Conservation (phyloP, 1,140 invertebrate species). For the Uloborus diversus region DNA sequence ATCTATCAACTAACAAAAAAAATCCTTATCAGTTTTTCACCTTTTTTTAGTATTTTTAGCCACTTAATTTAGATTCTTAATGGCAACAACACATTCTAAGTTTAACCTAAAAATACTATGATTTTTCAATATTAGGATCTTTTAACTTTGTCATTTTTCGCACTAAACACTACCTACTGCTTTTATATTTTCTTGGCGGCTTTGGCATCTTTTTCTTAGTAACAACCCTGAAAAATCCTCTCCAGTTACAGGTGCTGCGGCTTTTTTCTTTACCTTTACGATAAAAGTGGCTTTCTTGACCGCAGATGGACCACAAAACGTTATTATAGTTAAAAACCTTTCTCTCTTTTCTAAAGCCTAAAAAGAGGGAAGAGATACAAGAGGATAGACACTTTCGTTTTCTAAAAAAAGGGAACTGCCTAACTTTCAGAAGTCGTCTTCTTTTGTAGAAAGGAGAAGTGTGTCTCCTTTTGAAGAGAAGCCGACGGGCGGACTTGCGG, state of each 20-base stretch:
- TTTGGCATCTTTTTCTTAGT: too few relatives aligned
- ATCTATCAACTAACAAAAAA: too few relatives aligned
- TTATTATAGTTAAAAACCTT: not conserved
- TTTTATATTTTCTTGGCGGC: too few relatives aligned
- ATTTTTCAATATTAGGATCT: too few relatives aligned
- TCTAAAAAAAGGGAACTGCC: not conserved
- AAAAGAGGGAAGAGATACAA: not conserved
- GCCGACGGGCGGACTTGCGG: not conserved
- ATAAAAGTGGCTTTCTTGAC: not conserved
- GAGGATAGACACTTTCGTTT: not conserved
- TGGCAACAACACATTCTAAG: too few relatives aligned
- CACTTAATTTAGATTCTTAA: too few relatives aligned
- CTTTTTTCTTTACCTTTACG: not conserved
- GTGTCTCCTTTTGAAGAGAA: not conserved
- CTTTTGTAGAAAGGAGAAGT: not conserved
- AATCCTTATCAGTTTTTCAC: too few relatives aligned
- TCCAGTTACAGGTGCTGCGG: not conserved
- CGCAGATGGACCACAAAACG: not conserved
- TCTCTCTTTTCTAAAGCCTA: not conserved
- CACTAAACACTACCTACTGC: too few relatives aligned
- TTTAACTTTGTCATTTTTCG: too few relatives aligned
- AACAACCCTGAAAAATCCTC: not conserved
- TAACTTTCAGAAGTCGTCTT: not conserved
- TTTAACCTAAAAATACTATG: too few relatives aligned
- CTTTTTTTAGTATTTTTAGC: too few relatives aligned